These are phyloP conservation scores for Diabrotica undecimpunctata DNA, from an alignment of 1,140 invertebrate genomes.

Conservation along the genomic window DNA sequence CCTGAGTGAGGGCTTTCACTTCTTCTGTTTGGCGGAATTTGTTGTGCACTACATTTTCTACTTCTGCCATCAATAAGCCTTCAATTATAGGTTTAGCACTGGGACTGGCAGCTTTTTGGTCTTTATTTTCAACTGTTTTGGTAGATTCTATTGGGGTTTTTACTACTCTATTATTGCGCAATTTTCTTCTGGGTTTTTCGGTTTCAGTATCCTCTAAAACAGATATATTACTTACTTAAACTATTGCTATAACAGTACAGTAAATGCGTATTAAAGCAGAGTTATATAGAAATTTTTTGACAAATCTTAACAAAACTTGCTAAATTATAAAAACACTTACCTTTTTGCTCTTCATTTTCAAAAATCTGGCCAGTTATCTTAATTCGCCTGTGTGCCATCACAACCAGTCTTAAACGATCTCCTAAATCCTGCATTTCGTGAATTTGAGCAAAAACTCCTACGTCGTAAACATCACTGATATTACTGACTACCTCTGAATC, in stretches of 20 bases:
- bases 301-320: not conserved
- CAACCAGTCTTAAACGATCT: conserved; percentile 84
- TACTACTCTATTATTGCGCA: conserved; percentile 42
- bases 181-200: conserved; percentile 53
- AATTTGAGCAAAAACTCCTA: conserved; percentile 98
- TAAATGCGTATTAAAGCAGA: too few species aligned
- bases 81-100: conserved; percentile 26
- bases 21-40: conserved; percentile 90
- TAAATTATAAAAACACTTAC: conserved; percentile 19
- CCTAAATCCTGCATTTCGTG: conserved; percentile 96
- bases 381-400: conserved; percentile 90
- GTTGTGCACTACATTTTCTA: conserved; percentile 89
- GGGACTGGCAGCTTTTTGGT: conserved; percentile 30
- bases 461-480: conserved; percentile 82
- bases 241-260: conserved; percentile 41
- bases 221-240: conserved; percentile 33
- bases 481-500: conserved; percentile 83
- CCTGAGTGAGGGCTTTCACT: conserved; percentile 94
- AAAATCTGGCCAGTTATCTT: conserved; percentile 73
- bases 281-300: too few species aligned
- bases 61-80: conserved; percentile 86
- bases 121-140: conserved; percentile 27
- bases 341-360: conserved; percentile 57
- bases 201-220: conserved; percentile 53
- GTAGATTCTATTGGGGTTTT: conserved; percentile 14